Percentiles rank a stretch among this genome's conserved stretches.
phyloP scores from a whole-genome alignment of 2,113 vertebrate genomes.

The Verasper variegatus region DNA sequence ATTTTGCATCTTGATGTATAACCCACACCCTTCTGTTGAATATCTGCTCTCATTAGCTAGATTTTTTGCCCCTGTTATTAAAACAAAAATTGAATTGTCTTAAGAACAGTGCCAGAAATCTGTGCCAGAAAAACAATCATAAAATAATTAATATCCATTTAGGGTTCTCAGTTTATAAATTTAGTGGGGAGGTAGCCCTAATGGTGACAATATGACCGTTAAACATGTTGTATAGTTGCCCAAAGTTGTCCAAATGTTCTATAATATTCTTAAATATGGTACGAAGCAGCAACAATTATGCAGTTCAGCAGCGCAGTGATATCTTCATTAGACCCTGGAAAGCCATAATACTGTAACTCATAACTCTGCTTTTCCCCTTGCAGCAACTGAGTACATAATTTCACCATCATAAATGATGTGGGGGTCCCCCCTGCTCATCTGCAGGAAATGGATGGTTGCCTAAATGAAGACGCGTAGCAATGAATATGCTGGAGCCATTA shows the following conservation, averaged over 20 bases:
- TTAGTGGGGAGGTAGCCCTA: constrained; percentile 35
- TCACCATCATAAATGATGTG: constrained; percentile 67
- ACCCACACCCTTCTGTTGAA: neutral
- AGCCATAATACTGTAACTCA: constrained; percentile 65
- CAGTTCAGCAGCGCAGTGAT: constrained; percentile 58
- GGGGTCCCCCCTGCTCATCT: constrained; percentile 56
- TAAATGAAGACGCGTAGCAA: constrained; percentile 45
- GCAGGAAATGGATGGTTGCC: constrained; percentile 58
- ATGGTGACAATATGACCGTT: constrained; percentile 46
- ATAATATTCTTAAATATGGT: constrained; percentile 58
- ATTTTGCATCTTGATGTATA: constrained; percentile 2
- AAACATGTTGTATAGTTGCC: constrained; percentile 39
- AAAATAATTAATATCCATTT: constrained; percentile 61
- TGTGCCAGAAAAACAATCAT: constrained; percentile 33
- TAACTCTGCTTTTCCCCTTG: constrained; percentile 59
- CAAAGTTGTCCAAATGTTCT: constrained; percentile 50
- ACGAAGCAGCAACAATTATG: constrained; percentile 52
- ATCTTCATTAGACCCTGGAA: constrained; percentile 75
- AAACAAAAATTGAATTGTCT: constrained; percentile 5
- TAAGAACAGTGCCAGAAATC: constrained; percentile 19
- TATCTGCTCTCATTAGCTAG: constrained; percentile 35
- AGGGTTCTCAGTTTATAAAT: constrained; percentile 32
- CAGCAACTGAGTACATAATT: constrained; percentile 69
- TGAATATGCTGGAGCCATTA: constrained; percentile 68
- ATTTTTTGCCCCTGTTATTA: neutral